Evolutionary conservation across 2,888 invertebrate genomes (phyloP), one percentile per base, ranked within the genome.

Genomic region (Macrophya alboannulata): DNA sequence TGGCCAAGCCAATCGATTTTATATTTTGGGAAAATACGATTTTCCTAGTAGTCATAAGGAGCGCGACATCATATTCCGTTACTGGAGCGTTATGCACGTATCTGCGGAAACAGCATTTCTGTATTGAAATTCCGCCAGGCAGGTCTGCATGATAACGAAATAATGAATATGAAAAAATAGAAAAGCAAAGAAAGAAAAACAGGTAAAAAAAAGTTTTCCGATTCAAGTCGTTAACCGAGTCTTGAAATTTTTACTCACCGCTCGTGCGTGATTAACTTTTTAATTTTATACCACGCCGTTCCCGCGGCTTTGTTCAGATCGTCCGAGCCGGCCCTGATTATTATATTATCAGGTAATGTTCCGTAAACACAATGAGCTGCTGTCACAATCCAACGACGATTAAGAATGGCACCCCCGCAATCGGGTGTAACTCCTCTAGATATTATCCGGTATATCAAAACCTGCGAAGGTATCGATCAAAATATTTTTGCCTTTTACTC

Each of bases 351-450:
- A 31, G 15, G 48, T 21, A 15, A 1, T 40, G n/a, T 1, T 4
- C 9, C 4, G 37, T n/a, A 1, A 43, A 72, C n/a, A n/a, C 82
- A 82, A 55, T 82, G 82, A 48, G 82, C 68, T 82, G 82, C 82
- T 9, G 82, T 68, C 65, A 82, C 5, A 45, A 82, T 10, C 82
- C 65, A 82, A 25, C 82, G 82, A 31, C 17, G 25, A 68, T 17
- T 17, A 2, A 82, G 65, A 40, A 82, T 82, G 1, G 65, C 0
- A 15, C 82, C 82, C 2, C 68, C 82, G n/a, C 82, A 82, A 9
- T 40, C 12, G n/a, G 25, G 9, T 37, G n/a, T 9, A n/a, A 8
- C 5, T 40, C 9, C 31, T 59, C 9, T 15, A 15, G 25, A 17
- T 12, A 25, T 10, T 6, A 0, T 25, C 2, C 4, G 76, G 51